phyloP scores from a whole-genome alignment of 2,888 invertebrate species.

The Lamellibrachia columna region DNA sequence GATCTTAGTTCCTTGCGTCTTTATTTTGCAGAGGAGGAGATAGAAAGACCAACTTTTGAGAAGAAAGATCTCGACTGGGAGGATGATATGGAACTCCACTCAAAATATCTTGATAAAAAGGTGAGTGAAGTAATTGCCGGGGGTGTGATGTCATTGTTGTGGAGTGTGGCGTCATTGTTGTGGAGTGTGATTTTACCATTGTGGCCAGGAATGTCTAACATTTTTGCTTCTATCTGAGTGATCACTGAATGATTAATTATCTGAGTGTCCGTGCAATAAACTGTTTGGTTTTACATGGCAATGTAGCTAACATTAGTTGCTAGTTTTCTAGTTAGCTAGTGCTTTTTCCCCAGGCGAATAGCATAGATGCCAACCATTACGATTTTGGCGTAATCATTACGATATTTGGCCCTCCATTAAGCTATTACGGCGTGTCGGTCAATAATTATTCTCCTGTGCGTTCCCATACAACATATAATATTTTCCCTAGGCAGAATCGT shows the following conservation, averaged over 20 bases:
- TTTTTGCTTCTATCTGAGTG: background rate
- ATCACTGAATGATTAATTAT: constrained; percentile 17
- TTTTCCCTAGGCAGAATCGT: no score
- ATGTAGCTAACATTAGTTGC: background rate
- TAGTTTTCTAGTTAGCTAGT: background rate
- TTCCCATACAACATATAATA: no score
- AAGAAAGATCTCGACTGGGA: constrained; percentile 63
- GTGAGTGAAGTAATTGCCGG: constrained; percentile 43
- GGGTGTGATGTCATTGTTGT: background rate
- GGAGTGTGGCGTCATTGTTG: background rate
- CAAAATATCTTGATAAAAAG: constrained; percentile 64
- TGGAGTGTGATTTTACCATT: background rate
- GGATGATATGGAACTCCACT: constrained; percentile 64
- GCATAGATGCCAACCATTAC: no score
- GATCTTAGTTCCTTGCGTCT: background rate
- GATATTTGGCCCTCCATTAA: no score
- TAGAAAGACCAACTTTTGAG: constrained; percentile 60
- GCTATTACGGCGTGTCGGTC: no score
- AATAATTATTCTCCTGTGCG: no score
- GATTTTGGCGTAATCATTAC: no score
- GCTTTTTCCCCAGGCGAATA: no score
- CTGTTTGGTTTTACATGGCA: background rate
- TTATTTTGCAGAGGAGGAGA: constrained; percentile 56
- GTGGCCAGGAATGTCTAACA: background rate
- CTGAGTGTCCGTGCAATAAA: background rate